Percentiles rank a stretch among this genome's conserved stretches.
phyloP scores from a whole-genome alignment of 2,113 vertebrate species.

The Lepus europaeus region DNA sequence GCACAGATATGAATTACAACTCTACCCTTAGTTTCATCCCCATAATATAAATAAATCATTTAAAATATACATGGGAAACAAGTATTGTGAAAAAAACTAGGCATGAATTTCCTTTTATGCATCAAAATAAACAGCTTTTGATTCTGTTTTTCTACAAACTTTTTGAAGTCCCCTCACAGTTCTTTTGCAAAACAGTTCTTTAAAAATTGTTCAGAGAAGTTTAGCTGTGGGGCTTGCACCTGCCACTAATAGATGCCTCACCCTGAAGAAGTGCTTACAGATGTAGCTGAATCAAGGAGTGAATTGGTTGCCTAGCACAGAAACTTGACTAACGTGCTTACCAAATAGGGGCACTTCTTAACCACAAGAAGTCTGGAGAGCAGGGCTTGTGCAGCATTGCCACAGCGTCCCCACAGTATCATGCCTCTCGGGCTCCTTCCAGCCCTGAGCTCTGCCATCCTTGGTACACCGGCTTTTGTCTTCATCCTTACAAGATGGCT shows the following conservation, averaged over 20 bases:
- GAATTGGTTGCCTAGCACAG: background rate
- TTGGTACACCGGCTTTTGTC: background rate
- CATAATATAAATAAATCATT: background rate
- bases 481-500: background rate
- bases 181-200: background rate
- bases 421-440: background rate
- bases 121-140: too few species aligned
- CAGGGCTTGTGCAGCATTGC: background rate
- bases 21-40: background rate
- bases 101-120: too few species aligned
- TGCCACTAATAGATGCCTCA: background rate
- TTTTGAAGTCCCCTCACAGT: too few species aligned
- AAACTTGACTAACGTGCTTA: background rate
- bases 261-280: background rate
- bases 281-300: background rate
- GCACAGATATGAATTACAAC: background rate
- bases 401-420: background rate
- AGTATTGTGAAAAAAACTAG: too few species aligned
- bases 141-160: too few species aligned
- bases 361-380: background rate
- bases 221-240: background rate
- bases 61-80: background rate
- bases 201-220: constrained; percentile 13
- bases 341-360: background rate
- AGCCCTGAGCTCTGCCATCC: background rate